These are phyloP conservation scores for Poeciliopsis presidionis DNA, from an alignment of 2,797 vertebrate species.

Conservation along the genomic window DNA sequence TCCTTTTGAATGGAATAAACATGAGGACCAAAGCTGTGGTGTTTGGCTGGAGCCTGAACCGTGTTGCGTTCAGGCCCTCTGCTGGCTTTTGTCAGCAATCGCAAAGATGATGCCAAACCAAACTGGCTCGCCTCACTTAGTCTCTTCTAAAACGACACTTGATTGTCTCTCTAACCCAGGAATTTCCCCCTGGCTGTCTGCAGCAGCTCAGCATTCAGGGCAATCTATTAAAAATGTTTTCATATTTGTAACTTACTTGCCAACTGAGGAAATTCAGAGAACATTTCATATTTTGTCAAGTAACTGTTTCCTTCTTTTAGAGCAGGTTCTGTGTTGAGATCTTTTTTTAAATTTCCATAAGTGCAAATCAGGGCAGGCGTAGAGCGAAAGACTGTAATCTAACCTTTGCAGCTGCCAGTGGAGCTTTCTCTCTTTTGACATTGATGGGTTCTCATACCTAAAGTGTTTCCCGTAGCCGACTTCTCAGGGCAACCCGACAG, in stretches of 20 bases:
- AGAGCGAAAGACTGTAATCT: neutral
- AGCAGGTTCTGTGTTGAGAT: neutral
- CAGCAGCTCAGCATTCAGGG: neutral
- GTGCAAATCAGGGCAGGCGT: constrained; percentile 1
- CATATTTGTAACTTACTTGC: neutral
- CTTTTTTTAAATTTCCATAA: neutral
- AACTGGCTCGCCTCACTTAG: neutral
- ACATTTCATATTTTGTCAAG: neutral
- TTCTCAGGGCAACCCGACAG: neutral
- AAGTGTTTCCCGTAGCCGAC: neutral
- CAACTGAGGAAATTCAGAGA: neutral
- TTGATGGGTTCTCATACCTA: neutral
- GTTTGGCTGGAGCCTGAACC: neutral
- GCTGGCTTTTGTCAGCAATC: constrained; percentile 10
- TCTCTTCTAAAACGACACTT: neutral
- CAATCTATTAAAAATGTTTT: neutral
- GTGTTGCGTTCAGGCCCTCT: constrained; percentile 38
- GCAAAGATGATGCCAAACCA: neutral
- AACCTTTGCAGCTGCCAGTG: constrained; percentile 10
- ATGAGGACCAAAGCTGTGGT: neutral
- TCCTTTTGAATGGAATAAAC: neutral
- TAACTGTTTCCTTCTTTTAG: constrained; percentile 15
- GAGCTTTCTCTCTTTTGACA: constrained; percentile 12
- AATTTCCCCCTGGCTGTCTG: neutral
- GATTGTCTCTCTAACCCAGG: neutral